A percentile compares a stretch with the other conserved stretches of the same genome.
These are phyloP conservation scores for Furcifer pardalis DNA, from an alignment of 2,797 vertebrate species.

Conservation along the genomic window DNA sequence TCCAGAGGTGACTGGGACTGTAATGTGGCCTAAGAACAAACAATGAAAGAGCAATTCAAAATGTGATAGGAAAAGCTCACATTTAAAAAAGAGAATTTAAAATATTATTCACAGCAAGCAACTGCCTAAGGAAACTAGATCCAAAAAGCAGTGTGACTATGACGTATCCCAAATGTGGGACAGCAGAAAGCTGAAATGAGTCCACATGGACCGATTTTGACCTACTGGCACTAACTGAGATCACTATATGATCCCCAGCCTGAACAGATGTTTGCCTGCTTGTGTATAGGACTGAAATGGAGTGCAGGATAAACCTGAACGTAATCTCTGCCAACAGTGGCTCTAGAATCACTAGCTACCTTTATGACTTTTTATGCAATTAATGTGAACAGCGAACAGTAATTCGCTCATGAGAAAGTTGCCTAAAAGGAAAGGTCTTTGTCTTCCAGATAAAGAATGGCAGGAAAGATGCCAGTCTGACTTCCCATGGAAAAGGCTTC, in stretches of 20 bases:
- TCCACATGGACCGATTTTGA: background rate
- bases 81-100: background rate
- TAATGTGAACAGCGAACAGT: no score
- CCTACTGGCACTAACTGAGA: background rate
- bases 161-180: background rate
- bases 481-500: no score
- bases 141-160: background rate
- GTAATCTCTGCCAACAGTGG: no score
- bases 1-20: conserved; percentile 40
- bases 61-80: background rate
- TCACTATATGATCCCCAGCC: background rate
- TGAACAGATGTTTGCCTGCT: background rate
- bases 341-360: no score
- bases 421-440: no score
- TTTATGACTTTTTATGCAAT: no score
- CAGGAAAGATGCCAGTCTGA: no score
- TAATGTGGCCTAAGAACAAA: no score
- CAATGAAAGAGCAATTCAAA: background rate
- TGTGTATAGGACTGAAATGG: background rate
- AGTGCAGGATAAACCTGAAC: background rate
- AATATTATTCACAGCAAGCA: background rate
- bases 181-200: background rate
- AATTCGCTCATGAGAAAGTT: no score
- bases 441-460: no score
- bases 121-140: background rate